Conservation (phyloP, 2,888 invertebrate species). For the Lasioglossum figueresi region DNA sequence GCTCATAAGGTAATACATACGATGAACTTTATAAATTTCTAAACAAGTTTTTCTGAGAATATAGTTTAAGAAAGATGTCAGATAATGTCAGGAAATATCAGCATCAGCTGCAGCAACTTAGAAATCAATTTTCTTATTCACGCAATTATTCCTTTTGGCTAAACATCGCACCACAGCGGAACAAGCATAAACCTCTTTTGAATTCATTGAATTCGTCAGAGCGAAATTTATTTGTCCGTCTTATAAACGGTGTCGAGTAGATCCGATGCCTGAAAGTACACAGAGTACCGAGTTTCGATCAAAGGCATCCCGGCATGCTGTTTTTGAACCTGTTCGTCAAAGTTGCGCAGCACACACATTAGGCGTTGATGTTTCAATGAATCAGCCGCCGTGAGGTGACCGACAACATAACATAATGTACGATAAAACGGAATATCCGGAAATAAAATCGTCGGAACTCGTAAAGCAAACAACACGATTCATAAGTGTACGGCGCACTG, state of each 20-base stretch:
- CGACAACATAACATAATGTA: not conserved
- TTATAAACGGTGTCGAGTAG: not conserved
- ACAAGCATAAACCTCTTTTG: not conserved
- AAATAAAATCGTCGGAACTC: not conserved
- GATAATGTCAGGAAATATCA: too few relatives aligned
- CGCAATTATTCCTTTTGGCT: not conserved
- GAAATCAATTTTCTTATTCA: not conserved
- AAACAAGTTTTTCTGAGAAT: too few relatives aligned
- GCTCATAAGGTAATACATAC: too few relatives aligned
- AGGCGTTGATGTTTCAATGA: not conserved
- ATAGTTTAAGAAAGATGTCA: too few relatives aligned
- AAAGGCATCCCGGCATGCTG: not conserved
- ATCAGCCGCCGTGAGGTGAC: too few relatives aligned
- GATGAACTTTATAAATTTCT: too few relatives aligned
- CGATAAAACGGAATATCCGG: not conserved
- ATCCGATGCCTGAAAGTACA: not conserved
- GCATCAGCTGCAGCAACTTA: too few relatives aligned
- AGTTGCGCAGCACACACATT: not conserved
- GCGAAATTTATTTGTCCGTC: slow-evolving; percentile 12
- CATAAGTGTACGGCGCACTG: too few relatives aligned
- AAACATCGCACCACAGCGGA: not conserved
- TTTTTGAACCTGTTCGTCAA: slow-evolving; percentile 3
- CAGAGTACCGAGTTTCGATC: not conserved
- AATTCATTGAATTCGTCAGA: too few relatives aligned
- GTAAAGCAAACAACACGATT: not conserved